These are phyloP conservation scores for Hyperopisus bebe DNA, from an alignment of 2,113 vertebrate species.

Conservation along the genomic window DNA sequence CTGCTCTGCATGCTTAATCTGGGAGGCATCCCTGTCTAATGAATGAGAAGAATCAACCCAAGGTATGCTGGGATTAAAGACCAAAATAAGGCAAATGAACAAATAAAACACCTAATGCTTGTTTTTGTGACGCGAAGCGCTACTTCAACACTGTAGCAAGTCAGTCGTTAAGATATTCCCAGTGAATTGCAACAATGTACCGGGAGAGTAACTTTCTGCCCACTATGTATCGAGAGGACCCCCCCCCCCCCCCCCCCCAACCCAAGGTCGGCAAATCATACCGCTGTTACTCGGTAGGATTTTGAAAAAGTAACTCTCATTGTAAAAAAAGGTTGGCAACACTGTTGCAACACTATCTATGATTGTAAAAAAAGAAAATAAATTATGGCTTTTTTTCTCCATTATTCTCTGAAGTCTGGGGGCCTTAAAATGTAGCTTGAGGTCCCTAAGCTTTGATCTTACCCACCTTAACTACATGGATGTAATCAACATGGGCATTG, in stretches of 20 bases:
- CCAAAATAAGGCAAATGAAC: not conserved
- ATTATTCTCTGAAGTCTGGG: not conserved
- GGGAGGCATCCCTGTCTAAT: not conserved
- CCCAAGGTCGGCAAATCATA: not conserved
- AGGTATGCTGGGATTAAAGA: not conserved
- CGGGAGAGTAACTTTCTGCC: not conserved
- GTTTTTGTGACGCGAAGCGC: not conserved
- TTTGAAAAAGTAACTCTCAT: not conserved
- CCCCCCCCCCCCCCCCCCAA: too few relatives aligned
- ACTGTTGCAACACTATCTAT: not conserved
- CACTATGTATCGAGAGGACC: not conserved
- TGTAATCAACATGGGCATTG: not conserved
- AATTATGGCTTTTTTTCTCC: not conserved
- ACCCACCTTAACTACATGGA: not conserved
- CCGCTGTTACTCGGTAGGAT: not conserved
- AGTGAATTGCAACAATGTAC: not conserved
- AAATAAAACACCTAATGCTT: not conserved
- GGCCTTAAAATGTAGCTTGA: not conserved
- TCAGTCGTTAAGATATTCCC: not conserved
- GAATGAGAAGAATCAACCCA: not conserved
- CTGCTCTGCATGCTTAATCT: not conserved
- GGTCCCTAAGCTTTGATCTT: slow-evolving; percentile 10
- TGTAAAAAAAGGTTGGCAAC: not conserved
- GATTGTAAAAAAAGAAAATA: not conserved
- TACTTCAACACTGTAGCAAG: not conserved